Percentiles rank a stretch among this genome's conserved stretches.
These are phyloP conservation scores for Liasis olivaceus DNA, from an alignment of 2,797 vertebrate genomes.

Conservation along the genomic window DNA sequence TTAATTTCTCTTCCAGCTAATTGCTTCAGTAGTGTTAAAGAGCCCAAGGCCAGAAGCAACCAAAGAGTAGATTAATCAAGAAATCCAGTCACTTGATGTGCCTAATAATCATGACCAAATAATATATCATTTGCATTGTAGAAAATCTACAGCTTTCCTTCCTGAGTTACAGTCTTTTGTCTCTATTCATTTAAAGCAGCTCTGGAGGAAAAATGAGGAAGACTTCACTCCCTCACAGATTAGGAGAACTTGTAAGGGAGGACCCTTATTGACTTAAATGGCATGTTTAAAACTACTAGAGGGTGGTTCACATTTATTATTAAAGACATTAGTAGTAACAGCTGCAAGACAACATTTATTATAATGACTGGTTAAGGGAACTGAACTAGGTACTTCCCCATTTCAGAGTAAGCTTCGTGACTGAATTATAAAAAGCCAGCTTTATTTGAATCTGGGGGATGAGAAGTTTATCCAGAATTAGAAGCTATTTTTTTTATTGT, in stretches of 20 bases:
- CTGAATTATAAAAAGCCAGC: background rate
- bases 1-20: conserved; percentile 8
- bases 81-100: background rate
- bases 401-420: rapidly evolving
- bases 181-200: background rate
- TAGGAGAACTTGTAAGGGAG: background rate
- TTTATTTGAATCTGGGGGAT: background rate
- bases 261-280: background rate
- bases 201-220: background rate
- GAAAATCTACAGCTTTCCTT: background rate
- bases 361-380: background rate
- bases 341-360: background rate
- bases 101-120: background rate
- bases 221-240: background rate
- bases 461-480: background rate
- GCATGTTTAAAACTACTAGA: background rate
- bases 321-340: background rate
- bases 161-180: background rate
- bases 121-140: background rate
- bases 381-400: background rate
- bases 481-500: background rate
- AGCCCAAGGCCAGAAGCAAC: background rate
- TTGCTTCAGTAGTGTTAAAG: background rate
- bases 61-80: background rate
- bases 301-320: background rate